These are phyloP conservation scores for Pinctada fucata DNA, from an alignment of 2,888 invertebrate species.

Conservation along the genomic window DNA sequence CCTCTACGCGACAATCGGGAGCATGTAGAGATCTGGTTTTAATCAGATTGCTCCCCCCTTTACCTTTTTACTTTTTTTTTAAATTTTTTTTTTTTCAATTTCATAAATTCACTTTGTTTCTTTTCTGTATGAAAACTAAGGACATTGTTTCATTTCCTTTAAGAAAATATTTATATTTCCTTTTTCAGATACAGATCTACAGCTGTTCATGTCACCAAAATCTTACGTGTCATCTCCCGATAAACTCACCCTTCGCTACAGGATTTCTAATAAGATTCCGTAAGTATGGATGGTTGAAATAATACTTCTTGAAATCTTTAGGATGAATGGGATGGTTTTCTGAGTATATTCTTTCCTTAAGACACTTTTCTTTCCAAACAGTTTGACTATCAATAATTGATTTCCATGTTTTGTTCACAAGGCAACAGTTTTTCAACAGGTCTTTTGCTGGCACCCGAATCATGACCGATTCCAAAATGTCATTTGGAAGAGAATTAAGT, in stretches of 20 bases:
- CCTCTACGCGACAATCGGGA: no score
- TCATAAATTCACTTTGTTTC: no score
- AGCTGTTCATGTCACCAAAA: no score
- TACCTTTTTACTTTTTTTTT: no score
- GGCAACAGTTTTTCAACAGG: constrained; percentile 39
- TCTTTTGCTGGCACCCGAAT: constrained; percentile 42
- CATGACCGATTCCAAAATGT: constrained; percentile 13
- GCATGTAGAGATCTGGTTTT: no score
- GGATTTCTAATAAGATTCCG: constrained; percentile 55
- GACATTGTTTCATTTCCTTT: no score
- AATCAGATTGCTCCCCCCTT: no score
- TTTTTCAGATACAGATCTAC: no score
- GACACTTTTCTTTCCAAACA: constrained; percentile 56
- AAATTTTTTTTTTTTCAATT: no score
- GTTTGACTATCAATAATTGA: constrained; percentile 38
- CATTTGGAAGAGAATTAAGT: constrained; percentile 14
- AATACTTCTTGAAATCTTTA: constrained; percentile 48
- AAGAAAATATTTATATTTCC: no score
- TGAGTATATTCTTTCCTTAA: constrained; percentile 28
- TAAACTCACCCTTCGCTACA: constrained; percentile 46
- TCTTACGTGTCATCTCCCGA: no score
- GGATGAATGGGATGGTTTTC: constrained; percentile 23
- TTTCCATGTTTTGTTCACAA: constrained; percentile 51
- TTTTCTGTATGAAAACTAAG: no score
- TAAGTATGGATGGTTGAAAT: constrained; percentile 52